Conservation (phyloP, 2,797 vertebrate genomes). For the Sylvilagus floridanus region DNA sequence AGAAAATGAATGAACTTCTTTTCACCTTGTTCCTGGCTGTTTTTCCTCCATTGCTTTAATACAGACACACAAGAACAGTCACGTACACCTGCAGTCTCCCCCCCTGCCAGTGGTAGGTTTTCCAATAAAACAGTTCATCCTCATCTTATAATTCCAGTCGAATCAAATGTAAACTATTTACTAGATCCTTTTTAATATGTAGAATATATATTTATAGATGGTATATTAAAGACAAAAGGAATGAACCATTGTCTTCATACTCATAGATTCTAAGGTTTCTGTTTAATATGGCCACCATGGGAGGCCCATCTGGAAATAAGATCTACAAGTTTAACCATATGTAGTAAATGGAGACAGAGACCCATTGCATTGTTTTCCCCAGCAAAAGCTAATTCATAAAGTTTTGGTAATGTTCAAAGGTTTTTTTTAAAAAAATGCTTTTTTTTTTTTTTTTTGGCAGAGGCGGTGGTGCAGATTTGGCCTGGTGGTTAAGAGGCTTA, state of each 20-base stretch:
- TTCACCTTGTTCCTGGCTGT: slow-evolving; percentile 57
- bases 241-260: not conserved
- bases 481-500: no score
- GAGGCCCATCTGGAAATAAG: slow-evolving; percentile 14
- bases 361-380: not conserved
- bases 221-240: not conserved
- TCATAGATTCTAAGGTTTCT: not conserved
- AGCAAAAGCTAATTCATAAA: slow-evolving; percentile 71
- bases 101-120: not conserved
- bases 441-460: no score
- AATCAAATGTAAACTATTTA: slow-evolving; percentile 30
- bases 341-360: slow-evolving; percentile 56
- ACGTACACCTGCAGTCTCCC: rapidly evolving
- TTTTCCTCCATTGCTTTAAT: not conserved
- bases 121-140: not conserved
- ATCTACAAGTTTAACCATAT: slow-evolving; percentile 71
- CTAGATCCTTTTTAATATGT: not conserved
- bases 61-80: rapidly evolving
- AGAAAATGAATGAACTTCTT: slow-evolving; percentile 66
- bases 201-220: not conserved
- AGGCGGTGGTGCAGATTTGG: no score
- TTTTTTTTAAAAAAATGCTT: slow-evolving; percentile 64
- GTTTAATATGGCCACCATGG: not conserved
- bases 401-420: slow-evolving; percentile 74
- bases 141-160: not conserved